Base-by-base conservation (phyloP, 2,113 vertebrate species). In the Apteryx mantelli region DNA sequence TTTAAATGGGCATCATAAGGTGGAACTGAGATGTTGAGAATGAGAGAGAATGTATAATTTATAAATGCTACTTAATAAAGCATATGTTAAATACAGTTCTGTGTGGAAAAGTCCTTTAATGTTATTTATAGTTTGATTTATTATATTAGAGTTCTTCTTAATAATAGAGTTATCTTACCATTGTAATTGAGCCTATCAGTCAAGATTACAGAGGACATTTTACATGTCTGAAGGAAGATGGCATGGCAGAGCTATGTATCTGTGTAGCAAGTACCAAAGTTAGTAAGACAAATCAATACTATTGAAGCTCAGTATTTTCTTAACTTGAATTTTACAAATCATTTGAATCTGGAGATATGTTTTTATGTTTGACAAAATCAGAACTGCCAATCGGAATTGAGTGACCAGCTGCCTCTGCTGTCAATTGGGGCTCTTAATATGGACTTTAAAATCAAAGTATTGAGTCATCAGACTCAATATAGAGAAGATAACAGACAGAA, bases 81-180 rank as follows among this genome's bases (percentile, higher is more conserved):
- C 86, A 93, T 96, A 96, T 88, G 86, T 96, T 96, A 97, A 97
- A 80, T 83, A 96, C 56, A 95, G 92, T 53, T 92, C 85, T 94
- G 78, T 97, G 89, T 95, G 89, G 75, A 97, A 95, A 96, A 95
- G 75, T 88, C 94, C 88, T 97, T 87, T 96, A 95, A 95, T 83
- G 97, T 97, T 98, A 98, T 98, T 98, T 98, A 98, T 98, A 97
- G 95, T 91, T 97, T 97, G 96, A 98, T 98, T 96, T 97, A 98
- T 98, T 98, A 84, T 96, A 95, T 96, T 96, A 95, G 88, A 94
- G 83, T 91, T 96, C 96, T 97, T 97, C 92, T 96, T 97, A 97
- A 97, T 97, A 97, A 97, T 94, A 96, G 96, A 97, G 97, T 98
- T 98, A 97, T 98, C 97, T 96, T 98, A 98, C 95, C 94, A 97